Conservation (phyloP, 2,888 invertebrate species). For the Tenthredo livida region DNA sequence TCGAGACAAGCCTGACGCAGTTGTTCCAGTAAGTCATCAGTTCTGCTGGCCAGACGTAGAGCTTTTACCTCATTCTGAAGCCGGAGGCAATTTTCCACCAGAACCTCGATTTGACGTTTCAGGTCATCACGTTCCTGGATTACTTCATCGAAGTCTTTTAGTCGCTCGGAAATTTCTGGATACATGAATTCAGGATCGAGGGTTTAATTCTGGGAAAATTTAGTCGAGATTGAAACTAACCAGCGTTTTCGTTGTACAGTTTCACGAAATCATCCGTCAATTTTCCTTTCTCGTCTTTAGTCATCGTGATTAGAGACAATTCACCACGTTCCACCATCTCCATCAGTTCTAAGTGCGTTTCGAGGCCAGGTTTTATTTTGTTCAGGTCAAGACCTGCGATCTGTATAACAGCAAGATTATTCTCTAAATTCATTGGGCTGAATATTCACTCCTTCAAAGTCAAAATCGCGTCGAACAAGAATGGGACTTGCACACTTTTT, state of each 20-base stretch:
- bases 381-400: conserved; percentile 43
- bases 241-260: conserved; percentile 33
- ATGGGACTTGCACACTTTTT: no score
- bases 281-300: conserved; percentile 45
- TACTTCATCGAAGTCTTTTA: conserved; percentile 46
- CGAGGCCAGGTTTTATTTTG: conserved; percentile 37
- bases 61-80: conserved; percentile 48
- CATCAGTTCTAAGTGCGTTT: conserved; percentile 42
- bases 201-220: background rate
- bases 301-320: conserved; percentile 39
- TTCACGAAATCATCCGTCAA: conserved; percentile 44
- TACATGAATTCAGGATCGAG: background rate
- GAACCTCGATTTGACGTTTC: conserved; percentile 35
- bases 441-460: no score
- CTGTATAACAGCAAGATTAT: background rate
- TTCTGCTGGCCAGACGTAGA: conserved; percentile 26
- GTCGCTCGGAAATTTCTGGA: conserved; percentile 39
- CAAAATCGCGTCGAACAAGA: no score
- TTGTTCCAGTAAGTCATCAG: conserved; percentile 31
- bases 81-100: conserved; percentile 40
- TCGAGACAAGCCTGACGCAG: conserved; percentile 39
- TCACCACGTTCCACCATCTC: conserved; percentile 52
- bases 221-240: background rate
- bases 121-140: conserved; percentile 40
- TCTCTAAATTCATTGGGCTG: background rate